These are phyloP conservation scores for Sebastes matsubarae DNA, from an alignment of 2,797 vertebrate species.

Conservation along the genomic window DNA sequence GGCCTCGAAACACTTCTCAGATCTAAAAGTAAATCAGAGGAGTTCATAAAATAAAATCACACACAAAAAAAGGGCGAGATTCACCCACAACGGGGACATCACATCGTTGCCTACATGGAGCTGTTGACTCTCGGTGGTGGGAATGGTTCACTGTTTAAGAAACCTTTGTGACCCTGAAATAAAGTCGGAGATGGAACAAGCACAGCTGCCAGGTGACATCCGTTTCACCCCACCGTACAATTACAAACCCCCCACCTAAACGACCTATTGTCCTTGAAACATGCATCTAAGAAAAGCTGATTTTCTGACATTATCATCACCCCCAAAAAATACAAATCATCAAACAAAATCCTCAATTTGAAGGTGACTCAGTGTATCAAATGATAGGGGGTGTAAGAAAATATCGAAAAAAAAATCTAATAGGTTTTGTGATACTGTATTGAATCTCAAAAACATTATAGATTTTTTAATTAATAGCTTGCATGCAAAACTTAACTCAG, in stretches of 20 bases:
- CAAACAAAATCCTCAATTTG: no score
- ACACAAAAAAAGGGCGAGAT: neutral
- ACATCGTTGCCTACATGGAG: neutral
- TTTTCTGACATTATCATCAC: no score
- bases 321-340: no score
- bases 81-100: neutral
- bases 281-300: no score
- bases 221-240: constrained; percentile 29
- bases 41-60: neutral
- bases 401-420: no score
- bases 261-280: neutral
- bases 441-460: no score
- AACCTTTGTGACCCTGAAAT: constrained; percentile 11
- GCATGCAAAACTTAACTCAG: no score
- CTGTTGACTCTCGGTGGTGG: neutral
- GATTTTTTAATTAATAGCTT: no score
- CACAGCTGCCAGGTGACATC: constrained; percentile 39
- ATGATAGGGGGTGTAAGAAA: no score
- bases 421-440: no score
- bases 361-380: no score
- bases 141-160: neutral
- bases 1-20: neutral
- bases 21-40: neutral
- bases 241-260: constrained; percentile 28
- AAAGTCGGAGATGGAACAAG: constrained; percentile 1